Conservation (phyloP, 2,888 invertebrate species). For the Drosophila neonasuta region DNA sequence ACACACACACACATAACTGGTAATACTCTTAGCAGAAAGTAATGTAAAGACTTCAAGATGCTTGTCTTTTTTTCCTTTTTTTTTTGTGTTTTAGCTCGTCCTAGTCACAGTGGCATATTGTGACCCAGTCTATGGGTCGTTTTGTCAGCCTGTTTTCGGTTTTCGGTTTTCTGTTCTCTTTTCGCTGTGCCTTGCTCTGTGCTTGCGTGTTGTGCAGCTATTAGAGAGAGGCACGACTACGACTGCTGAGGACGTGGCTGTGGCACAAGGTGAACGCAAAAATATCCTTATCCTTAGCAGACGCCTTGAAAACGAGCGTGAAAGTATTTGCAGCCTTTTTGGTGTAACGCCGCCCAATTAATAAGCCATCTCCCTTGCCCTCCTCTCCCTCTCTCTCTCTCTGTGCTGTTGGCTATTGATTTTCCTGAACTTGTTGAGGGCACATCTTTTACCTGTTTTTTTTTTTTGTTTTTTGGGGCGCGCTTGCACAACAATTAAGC, state of each 20-base stretch:
- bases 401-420: slow-evolving; percentile 47
- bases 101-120: slow-evolving; percentile 15
- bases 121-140: not conserved
- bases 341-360: slow-evolving; percentile 68
- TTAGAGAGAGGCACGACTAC: slow-evolving; percentile 54
- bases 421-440: slow-evolving; percentile 66
- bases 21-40: slow-evolving; percentile 44
- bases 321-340: slow-evolving; percentile 72
- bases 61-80: slow-evolving; percentile 55
- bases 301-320: slow-evolving; percentile 73
- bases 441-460: slow-evolving; percentile 3
- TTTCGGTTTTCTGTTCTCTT: too few relatives aligned
- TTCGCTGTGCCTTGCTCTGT: slow-evolving; percentile 17
- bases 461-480: slow-evolving; percentile 15
- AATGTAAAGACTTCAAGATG: slow-evolving; percentile 67
- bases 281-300: slow-evolving; percentile 55
- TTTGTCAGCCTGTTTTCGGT: slow-evolving; percentile 20
- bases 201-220: slow-evolving; percentile 63
- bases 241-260: slow-evolving; percentile 53
- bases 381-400: not conserved
- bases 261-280: slow-evolving; percentile 48
- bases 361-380: slow-evolving; percentile 41
- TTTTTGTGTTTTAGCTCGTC: not conserved
- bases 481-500: slow-evolving; percentile 66
- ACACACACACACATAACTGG: slow-evolving; percentile 26